These are phyloP conservation scores for Oligia strigilis DNA, from an alignment of 2,888 invertebrate genomes.

Conservation along the genomic window DNA sequence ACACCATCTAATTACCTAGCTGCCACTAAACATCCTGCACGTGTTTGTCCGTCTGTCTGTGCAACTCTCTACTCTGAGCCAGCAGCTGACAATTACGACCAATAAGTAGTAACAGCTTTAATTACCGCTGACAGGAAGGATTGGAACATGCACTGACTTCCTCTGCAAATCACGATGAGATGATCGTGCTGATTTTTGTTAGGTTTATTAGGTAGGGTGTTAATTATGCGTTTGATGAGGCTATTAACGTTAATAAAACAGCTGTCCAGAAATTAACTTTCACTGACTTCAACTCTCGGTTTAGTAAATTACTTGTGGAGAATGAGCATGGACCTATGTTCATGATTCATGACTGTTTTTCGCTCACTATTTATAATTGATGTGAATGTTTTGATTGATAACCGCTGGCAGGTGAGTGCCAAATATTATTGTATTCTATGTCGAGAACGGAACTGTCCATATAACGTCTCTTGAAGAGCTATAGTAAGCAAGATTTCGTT, in stretches of 20 bases:
- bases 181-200: constrained; percentile 43
- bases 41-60: constrained; percentile 31
- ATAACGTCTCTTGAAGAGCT: background rate
- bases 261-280: background rate
- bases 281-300: background rate
- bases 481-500: background rate
- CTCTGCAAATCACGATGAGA: constrained; percentile 54
- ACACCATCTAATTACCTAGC: constrained; percentile 24
- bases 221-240: background rate
- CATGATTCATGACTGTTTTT: background rate
- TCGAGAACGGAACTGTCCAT: background rate
- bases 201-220: constrained; percentile 12
- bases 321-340: background rate
- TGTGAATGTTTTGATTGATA: background rate
- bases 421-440: background rate
- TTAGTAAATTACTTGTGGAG: background rate
- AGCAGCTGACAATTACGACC: constrained; percentile 76
- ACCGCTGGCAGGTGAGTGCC: background rate
- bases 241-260: background rate
- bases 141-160: constrained; percentile 50
- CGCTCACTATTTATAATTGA: background rate
- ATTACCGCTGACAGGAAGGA: constrained; percentile 71
- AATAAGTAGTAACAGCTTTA: constrained; percentile 75
- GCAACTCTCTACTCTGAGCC: constrained; percentile 65
- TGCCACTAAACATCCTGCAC: constrained; percentile 47